These are phyloP conservation scores for Caenorhabditis sulstoni DNA, from an alignment of 2,888 invertebrate species.

Conservation along the genomic window DNA sequence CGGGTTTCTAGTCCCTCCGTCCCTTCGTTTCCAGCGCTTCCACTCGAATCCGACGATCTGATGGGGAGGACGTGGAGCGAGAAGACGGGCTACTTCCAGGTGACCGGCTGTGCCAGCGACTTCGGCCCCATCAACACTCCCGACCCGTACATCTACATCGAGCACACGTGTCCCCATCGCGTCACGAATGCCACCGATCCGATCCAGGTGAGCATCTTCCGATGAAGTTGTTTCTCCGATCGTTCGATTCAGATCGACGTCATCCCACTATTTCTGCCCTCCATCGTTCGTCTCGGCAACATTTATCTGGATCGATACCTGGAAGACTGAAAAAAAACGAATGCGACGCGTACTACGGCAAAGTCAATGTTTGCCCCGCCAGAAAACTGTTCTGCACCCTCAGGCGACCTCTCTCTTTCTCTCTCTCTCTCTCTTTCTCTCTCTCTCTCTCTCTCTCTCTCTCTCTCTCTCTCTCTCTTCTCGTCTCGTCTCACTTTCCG, in stretches of 20 bases:
- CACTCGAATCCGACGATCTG: slow-evolving; percentile 67
- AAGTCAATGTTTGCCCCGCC: slow-evolving; percentile 27
- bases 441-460: neutral
- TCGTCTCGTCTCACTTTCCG: neutral
- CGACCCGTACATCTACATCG: slow-evolving; percentile 65
- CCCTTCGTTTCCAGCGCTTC: slow-evolving; percentile 59
- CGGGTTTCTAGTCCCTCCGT: too few species aligned
- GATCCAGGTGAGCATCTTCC: slow-evolving; percentile 35
- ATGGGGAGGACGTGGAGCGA: slow-evolving; percentile 69
- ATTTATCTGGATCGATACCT: slow-evolving; percentile 67
- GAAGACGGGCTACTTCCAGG: slow-evolving; percentile 60
- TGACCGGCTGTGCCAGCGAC: slow-evolving; percentile 70
- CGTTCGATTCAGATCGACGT: slow-evolving; percentile 61
- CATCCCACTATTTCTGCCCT: slow-evolving; percentile 65
- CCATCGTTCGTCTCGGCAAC: slow-evolving; percentile 62
- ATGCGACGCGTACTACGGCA: neutral
- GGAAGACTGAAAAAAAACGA: slow-evolving; percentile 41
- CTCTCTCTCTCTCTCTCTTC: slow-evolving; percentile 6
- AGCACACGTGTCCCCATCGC: slow-evolving; percentile 63
- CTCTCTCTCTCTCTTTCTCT: slow-evolving; percentile 6
- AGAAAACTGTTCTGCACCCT: slow-evolving; percentile 39
- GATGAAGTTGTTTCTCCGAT: too few species aligned
- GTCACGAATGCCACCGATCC: slow-evolving; percentile 48
- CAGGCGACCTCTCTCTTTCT: neutral
- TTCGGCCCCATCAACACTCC: slow-evolving; percentile 71